phyloP scores from a whole-genome alignment of 2,888 invertebrate genomes.

The Nemapogon koenigi region DNA sequence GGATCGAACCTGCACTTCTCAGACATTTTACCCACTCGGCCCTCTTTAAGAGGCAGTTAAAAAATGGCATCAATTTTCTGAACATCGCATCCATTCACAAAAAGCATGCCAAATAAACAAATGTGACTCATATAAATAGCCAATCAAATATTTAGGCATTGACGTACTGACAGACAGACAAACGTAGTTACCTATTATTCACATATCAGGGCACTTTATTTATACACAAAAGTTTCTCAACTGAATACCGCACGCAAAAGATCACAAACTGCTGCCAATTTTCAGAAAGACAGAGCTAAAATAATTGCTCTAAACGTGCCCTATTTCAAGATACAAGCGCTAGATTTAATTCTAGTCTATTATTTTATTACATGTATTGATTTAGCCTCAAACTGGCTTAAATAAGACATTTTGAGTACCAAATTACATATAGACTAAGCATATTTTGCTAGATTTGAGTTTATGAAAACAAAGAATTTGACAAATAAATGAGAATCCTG shows the following conservation, averaged over 20 bases:
- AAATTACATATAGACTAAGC: no score
- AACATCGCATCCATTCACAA: conserved; percentile 10
- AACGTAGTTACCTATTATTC: conserved; percentile 55
- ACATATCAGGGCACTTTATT: conserved; percentile 58
- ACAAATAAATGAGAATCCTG: no score
- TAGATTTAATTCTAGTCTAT: no score
- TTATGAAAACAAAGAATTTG: no score
- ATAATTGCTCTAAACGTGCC: conserved; percentile 61
- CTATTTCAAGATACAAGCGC: conserved; percentile 62
- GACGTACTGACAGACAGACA: conserved; percentile 29
- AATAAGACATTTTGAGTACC: no score
- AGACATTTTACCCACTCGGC: no score
- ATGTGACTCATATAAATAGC: neutral
- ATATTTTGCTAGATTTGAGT: no score
- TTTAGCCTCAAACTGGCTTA: no score
- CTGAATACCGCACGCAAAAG: conserved; percentile 58
- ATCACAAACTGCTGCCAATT: conserved; percentile 61
- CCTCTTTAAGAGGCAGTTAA: neutral
- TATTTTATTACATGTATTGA: no score
- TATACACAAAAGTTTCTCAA: conserved; percentile 62
- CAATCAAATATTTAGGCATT: no score
- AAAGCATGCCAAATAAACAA: conserved; percentile 5
- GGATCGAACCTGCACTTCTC: no score
- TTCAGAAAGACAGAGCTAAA: conserved; percentile 64
- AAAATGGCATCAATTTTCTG: neutral